Base-by-base conservation (phyloP, 2,888 invertebrate species). In the Stegana nigrithorax region DNA sequence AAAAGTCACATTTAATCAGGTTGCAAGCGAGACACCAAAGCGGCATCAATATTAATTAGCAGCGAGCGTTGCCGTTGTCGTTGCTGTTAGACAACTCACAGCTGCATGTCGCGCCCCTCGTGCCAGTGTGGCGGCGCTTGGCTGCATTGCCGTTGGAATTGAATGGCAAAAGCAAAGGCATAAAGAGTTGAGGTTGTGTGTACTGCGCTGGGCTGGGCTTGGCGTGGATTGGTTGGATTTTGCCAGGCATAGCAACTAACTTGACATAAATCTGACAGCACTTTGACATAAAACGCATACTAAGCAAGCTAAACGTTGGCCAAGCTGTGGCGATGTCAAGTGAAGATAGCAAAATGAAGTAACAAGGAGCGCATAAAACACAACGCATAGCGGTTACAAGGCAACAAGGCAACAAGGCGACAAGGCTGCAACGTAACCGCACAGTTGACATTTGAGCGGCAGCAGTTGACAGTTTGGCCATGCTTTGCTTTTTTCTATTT, bases 261-360 rank as follows among this genome's bases (percentile, higher is more conserved):
- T 63, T 73, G 75, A 77, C 77, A 73, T 63, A 76, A 76, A 76
- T 75, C 75, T 73, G 75, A 76, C 75, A 75, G 73, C 66, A 63
- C 75, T 75, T 75, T 77, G 75, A 76, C 75, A 73, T 65, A 68
- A 68, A 75, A 77, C 75, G 77, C 77, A 77, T 73, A 73, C 75
- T 77, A 72, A 76, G 77, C 77, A 73, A 66, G 61, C 71, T 66
- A 65, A 50, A 14, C 26, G 59, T 60, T n/a, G n/a, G 61, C 65
- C n/a, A n/a, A 55, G 55, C 36, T 21, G 23, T 19, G 2, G 27
- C 4, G 50, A 50, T 4, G 25, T 21, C 6, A 26, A 26, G 14
- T 8, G 8, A 26, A 26, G 50, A 12, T 23, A 25, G n/a, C n/a
- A n/a, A 14, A 25, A 26, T 50, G 50, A 17, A 47, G 21, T 47